Percentiles rank a stretch among this genome's conserved stretches.
phyloP scores from a whole-genome alignment of 2,888 invertebrate genomes.

The Augochlorella aurata region DNA sequence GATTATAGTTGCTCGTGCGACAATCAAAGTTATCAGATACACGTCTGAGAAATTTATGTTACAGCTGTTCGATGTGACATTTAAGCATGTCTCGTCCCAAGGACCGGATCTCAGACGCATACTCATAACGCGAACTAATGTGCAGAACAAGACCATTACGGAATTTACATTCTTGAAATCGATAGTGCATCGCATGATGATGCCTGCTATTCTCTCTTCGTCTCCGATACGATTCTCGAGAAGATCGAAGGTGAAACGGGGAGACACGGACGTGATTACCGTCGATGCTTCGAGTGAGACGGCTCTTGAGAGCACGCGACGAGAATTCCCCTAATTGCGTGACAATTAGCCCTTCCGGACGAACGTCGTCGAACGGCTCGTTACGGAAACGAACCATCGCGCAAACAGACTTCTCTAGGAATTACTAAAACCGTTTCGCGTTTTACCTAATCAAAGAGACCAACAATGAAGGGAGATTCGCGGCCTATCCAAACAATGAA shows the following conservation, averaged over 20 bases:
- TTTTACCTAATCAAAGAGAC: not conserved
- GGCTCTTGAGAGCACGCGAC: not conserved
- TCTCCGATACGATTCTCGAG: not conserved
- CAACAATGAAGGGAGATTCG: not conserved
- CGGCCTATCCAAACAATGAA: not conserved
- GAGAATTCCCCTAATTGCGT: conserved; percentile 1
- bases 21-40: too few species aligned
- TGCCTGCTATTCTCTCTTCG: too few species aligned
- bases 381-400: not conserved
- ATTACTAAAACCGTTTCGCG: not conserved
- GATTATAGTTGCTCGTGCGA: too few species aligned
- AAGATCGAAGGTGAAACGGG: not conserved
- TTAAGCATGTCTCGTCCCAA: too few species aligned
- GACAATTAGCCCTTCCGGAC: conserved; percentile 9
- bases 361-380: not conserved
- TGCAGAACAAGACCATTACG: too few species aligned
- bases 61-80: too few species aligned
- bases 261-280: not conserved
- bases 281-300: not conserved
- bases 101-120: too few species aligned
- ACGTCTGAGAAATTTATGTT: too few species aligned
- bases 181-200: too few species aligned
- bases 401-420: not conserved
- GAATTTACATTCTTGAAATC: too few species aligned
- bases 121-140: too few species aligned